phyloP scores from a whole-genome alignment of 2,797 vertebrate species.

The Hydrocynus forskahlii region DNA sequence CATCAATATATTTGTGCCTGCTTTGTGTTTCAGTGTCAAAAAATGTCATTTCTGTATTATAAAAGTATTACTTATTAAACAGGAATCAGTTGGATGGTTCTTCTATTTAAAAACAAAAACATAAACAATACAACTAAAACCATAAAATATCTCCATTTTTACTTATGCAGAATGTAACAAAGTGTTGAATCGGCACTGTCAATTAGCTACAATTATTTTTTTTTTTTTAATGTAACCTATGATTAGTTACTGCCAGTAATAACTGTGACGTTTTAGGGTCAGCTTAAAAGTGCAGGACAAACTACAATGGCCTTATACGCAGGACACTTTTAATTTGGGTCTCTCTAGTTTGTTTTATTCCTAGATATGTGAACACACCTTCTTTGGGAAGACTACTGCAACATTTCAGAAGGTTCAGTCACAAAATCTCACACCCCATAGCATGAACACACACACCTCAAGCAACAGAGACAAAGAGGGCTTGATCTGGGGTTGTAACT shows the following conservation, averaged over 20 bases:
- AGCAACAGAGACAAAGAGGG: neutral
- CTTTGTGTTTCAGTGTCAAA: neutral
- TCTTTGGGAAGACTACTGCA: neutral
- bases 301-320: too few relatives aligned
- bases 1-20: neutral
- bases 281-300: too few relatives aligned
- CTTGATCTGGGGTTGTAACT: slow-evolving; percentile 16
- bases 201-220: too few relatives aligned
- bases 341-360: too few relatives aligned
- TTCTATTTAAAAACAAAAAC: too few relatives aligned
- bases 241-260: too few relatives aligned
- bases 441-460: neutral
- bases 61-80: too few relatives aligned
- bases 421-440: slow-evolving; percentile 1
- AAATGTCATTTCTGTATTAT: neutral
- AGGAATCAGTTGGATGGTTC: neutral
- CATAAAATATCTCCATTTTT: too few relatives aligned
- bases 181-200: too few relatives aligned
- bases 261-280: neutral
- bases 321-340: neutral
- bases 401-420: neutral
- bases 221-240: too few relatives aligned
- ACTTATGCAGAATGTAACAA: too few relatives aligned
- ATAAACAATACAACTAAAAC: too few relatives aligned
- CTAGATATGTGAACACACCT: neutral